These are phyloP conservation scores for Coelopa frigida DNA, from an alignment of 1,140 invertebrate species.

Conservation along the genomic window DNA sequence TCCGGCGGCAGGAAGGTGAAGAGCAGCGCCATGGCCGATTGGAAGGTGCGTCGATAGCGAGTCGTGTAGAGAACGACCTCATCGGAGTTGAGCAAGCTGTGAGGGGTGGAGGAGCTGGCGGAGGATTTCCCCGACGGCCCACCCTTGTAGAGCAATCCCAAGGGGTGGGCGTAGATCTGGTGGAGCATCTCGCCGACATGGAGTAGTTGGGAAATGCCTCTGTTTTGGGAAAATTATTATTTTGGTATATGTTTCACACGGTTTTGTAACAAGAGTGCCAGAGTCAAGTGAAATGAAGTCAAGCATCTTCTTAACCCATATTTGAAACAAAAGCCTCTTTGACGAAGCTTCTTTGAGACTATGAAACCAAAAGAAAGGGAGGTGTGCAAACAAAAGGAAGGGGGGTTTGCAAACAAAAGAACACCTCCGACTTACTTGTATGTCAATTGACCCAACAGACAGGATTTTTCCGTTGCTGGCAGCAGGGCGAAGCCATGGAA, in stretches of 20 bases:
- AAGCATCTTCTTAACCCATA: too few species aligned
- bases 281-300: too few species aligned
- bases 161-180: constrained; percentile 58
- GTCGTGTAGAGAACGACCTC: constrained; percentile 73
- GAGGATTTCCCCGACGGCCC: constrained; percentile 5
- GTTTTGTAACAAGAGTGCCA: too few species aligned
- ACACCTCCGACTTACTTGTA: constrained; percentile 52
- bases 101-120: constrained; percentile 23
- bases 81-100: constrained; percentile 44
- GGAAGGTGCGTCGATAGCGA: constrained; percentile 77
- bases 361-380: too few species aligned
- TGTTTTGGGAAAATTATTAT: constrained; percentile 11
- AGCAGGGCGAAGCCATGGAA: constrained; percentile 76
- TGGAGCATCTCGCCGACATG: constrained; percentile 65
- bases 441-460: constrained; percentile 65
- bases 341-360: too few species aligned
- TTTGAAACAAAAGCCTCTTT: too few species aligned
- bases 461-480: constrained; percentile 54
- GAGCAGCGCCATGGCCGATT: constrained; percentile 75
- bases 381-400: too few species aligned
- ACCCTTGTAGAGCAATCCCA: constrained; percentile 45
- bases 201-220: constrained; percentile 65
- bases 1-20: constrained; percentile 63
- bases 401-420: too few species aligned
- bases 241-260: too few species aligned